Evolutionary conservation across 1,140 invertebrate species (phyloP).

Genomic region (Saxidomus purpurata): DNA sequence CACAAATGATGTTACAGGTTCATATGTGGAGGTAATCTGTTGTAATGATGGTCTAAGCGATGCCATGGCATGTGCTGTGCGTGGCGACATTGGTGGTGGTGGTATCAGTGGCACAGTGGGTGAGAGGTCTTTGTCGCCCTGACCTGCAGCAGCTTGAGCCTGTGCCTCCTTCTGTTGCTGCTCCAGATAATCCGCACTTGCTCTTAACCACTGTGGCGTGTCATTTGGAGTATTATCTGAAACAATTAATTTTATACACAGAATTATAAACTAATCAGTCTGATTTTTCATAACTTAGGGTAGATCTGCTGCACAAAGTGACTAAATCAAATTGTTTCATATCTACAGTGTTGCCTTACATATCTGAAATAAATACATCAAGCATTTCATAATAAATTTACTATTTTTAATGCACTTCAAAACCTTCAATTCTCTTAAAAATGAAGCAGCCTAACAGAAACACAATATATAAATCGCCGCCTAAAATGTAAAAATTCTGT

Average conservation of each 20-base stretch:
- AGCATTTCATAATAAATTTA: too few species aligned
- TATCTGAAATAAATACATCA: too few species aligned
- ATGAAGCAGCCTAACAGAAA: too few species aligned
- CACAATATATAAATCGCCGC: too few species aligned
- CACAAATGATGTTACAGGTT: conserved; percentile 49
- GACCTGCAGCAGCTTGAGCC: conserved; percentile 29
- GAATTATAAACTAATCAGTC: too few species aligned
- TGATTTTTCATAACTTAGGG: too few species aligned
- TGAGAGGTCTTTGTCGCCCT: conserved; percentile 54
- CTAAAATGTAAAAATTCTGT: too few species aligned
- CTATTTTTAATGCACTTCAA: too few species aligned
- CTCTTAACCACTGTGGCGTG: conserved; percentile 60
- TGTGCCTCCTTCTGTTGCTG: conserved; percentile 65
- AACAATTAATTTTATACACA: neutral
- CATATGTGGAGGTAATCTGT: conserved; percentile 55
- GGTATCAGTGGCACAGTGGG: conserved; percentile 31
- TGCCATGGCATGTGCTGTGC: conserved; percentile 51
- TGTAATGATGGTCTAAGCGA: conserved; percentile 50
- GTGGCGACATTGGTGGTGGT: conserved; percentile 41
- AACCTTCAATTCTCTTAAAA: too few species aligned
- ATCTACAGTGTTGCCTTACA: too few species aligned
- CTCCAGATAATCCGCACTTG: conserved; percentile 61
- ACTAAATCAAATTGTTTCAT: too few species aligned
- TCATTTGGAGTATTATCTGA: conserved; percentile 63
- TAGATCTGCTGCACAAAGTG: too few species aligned